Evolutionary conservation across 2,113 vertebrate genomes (phyloP).

Genomic region (Serinus canaria): DNA sequence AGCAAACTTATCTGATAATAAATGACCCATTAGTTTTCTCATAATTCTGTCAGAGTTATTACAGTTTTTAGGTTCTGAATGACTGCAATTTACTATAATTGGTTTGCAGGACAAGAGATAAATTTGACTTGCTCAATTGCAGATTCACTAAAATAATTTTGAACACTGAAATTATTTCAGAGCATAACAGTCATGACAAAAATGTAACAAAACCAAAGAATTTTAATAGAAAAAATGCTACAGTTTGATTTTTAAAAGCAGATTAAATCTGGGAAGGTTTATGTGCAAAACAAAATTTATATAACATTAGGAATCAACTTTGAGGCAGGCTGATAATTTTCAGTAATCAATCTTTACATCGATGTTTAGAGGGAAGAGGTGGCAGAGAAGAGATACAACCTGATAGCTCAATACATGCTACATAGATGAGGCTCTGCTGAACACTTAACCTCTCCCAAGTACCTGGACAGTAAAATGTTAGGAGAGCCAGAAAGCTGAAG

Average conservation of each 20-base stretch:
- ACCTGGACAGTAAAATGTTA: background rate
- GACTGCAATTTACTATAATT: slow-evolving; percentile 61
- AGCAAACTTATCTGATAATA: slow-evolving; percentile 53
- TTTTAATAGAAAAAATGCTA: background rate
- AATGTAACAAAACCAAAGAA: slow-evolving; percentile 4
- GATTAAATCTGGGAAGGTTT: background rate
- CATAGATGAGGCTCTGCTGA: background rate
- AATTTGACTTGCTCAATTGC: slow-evolving; percentile 47
- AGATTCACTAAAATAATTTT: slow-evolving; percentile 47
- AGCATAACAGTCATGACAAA: background rate
- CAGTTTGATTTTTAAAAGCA: background rate
- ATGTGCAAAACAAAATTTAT: no score
- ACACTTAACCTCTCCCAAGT: background rate
- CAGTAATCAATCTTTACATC: background rate
- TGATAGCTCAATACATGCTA: fast-evolving
- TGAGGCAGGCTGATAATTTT: no score
- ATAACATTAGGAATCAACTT: no score
- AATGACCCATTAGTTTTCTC: slow-evolving; percentile 58
- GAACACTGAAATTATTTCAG: background rate
- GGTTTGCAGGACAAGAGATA: slow-evolving; percentile 58
- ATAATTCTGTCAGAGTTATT: slow-evolving; percentile 56
- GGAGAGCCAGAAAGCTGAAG: background rate
- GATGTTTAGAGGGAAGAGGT: background rate
- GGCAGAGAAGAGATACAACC: background rate
- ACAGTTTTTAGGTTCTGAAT: slow-evolving; percentile 50